A percentile compares a stretch with the other conserved stretches of the same genome.
phyloP scores from a whole-genome alignment of 2,797 vertebrate genomes.

The Cuculus canorus region DNA sequence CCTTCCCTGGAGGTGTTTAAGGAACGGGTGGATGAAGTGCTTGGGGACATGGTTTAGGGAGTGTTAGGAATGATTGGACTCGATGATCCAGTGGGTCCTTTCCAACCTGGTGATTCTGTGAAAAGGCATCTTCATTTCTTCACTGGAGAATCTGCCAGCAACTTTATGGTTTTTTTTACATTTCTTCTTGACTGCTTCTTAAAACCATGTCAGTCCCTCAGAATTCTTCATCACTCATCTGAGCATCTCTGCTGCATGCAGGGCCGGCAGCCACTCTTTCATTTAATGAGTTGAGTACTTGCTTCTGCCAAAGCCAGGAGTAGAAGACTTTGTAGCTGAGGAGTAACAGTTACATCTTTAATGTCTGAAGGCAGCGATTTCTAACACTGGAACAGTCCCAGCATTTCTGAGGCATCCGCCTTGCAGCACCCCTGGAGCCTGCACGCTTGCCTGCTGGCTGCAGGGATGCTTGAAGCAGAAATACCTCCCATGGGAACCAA shows the following conservation, averaged over 20 bases:
- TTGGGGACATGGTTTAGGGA: too few species aligned
- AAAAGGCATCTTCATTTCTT: neutral
- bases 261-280: neutral
- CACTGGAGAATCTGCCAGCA: neutral
- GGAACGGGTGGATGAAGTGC: too few species aligned
- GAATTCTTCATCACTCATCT: neutral
- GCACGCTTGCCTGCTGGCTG: fast-evolving
- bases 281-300: neutral
- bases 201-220: neutral
- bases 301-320: neutral
- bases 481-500: fast-evolving
- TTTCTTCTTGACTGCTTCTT: neutral
- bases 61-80: too few species aligned
- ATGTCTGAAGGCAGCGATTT: neutral
- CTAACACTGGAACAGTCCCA: neutral
- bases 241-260: neutral
- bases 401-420: neutral
- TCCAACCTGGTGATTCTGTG: too few species aligned
- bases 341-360: neutral
- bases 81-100: too few species aligned
- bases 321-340: neutral
- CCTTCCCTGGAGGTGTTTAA: too few species aligned
- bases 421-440: fast-evolving
- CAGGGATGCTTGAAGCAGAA: neutral
- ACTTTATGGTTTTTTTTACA: neutral